phyloP scores from a whole-genome alignment of 2,113 vertebrate species.

The Clarias macrocephalus region DNA sequence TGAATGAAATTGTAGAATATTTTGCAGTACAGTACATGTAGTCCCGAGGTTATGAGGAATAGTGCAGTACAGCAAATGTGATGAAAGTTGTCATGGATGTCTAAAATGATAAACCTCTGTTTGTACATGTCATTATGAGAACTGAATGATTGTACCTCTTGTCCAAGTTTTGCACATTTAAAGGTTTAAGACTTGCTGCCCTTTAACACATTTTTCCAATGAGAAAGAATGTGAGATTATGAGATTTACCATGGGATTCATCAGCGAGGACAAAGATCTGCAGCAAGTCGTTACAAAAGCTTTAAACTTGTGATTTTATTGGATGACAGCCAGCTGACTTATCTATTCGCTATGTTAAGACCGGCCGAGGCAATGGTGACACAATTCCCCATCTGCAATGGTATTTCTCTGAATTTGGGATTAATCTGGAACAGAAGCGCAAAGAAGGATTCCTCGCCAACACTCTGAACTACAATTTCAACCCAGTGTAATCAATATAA shows the following conservation, averaged over 20 bases:
- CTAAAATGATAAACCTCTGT: background rate
- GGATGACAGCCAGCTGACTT: background rate
- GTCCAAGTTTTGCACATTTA: background rate
- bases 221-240: background rate
- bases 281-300: conserved; percentile 1
- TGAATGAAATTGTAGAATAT: background rate
- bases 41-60: background rate
- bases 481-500: conserved; percentile 10
- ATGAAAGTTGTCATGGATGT: background rate
- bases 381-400: conserved; percentile 7
- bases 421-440: conserved; percentile 11
- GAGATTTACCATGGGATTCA: conserved; percentile 6
- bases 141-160: background rate
- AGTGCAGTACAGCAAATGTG: background rate
- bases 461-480: conserved; percentile 15
- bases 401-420: background rate
- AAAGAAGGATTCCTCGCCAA: conserved; percentile 24
- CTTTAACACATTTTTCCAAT: conserved; percentile 6
- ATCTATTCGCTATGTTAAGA: background rate
- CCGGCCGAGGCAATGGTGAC: background rate
- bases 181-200: background rate
- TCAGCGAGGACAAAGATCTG: background rate
- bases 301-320: conserved; percentile 21
- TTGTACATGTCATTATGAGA: background rate
- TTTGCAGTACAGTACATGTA: background rate